These are phyloP conservation scores for Artibeus lituratus DNA, from an alignment of 2,797 vertebrate genomes.

Conservation along the genomic window DNA sequence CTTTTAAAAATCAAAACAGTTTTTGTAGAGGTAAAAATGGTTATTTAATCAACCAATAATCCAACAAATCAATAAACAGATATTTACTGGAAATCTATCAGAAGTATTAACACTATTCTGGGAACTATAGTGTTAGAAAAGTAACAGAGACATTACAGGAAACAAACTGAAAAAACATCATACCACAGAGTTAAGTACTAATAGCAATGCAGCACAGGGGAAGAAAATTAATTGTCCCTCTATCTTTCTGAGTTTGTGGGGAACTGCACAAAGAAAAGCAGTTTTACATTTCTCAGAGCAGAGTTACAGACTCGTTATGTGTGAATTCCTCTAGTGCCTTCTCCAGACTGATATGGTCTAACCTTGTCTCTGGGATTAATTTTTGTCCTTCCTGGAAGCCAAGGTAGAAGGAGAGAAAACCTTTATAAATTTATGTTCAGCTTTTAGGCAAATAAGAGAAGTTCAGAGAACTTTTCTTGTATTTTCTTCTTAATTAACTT, in stretches of 20 bases:
- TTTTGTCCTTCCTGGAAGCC: not conserved
- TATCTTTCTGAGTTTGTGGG: not conserved
- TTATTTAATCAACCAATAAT: not conserved
- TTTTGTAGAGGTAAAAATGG: not conserved
- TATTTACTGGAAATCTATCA: not conserved
- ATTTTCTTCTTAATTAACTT: not conserved
- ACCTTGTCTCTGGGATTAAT: not conserved
- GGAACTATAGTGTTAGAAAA: not conserved
- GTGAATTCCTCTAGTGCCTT: not conserved
- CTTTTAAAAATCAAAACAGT: not conserved
- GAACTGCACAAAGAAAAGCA: not conserved
- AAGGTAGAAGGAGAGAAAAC: not conserved
- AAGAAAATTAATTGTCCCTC: not conserved
- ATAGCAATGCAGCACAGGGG: not conserved
- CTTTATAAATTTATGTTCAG: not conserved
- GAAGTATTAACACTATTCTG: not conserved
- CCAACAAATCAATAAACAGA: not conserved
- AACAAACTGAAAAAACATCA: not conserved
- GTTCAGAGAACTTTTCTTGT: not conserved
- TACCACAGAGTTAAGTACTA: not conserved
- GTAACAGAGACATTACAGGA: not conserved
- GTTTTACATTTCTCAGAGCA: not conserved
- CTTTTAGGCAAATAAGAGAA: not conserved
- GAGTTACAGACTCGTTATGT: not conserved
- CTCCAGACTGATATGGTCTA: not conserved